These are phyloP conservation scores for Agapornis canus DNA, from an alignment of 2,797 vertebrate species.

Conservation along the genomic window DNA sequence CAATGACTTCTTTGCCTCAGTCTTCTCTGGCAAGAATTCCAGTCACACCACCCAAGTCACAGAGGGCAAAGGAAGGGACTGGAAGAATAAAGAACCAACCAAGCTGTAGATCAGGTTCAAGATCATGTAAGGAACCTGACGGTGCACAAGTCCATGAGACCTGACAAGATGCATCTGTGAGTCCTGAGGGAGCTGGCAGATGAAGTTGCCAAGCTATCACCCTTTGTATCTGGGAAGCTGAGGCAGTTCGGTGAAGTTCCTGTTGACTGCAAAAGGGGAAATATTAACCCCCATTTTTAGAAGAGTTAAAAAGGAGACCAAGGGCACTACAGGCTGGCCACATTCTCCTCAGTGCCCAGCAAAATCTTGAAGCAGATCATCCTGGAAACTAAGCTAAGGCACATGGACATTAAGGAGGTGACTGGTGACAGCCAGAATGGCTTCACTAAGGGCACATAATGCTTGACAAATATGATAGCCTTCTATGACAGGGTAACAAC, in stretches of 20 bases:
- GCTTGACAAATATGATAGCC: neutral
- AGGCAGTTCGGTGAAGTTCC: neutral
- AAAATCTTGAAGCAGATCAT: neutral
- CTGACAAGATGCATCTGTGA: neutral
- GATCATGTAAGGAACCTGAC: neutral
- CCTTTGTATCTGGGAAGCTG: neutral
- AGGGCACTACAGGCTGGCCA: neutral
- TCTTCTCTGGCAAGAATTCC: neutral
- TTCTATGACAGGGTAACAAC: neutral
- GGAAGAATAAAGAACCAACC: neutral
- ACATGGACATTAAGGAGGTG: neutral
- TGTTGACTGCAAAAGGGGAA: neutral
- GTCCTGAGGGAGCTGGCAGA: neutral
- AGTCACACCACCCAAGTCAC: neutral
- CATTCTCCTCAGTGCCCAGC: neutral
- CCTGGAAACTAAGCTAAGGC: neutral
- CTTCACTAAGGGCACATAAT: neutral
- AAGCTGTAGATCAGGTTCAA: neutral
- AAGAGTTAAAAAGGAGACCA: neutral
- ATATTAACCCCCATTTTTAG: neutral
- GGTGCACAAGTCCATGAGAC: neutral
- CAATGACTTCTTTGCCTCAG: neutral
- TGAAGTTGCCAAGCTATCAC: neutral
- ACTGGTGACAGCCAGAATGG: neutral
- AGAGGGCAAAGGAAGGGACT: neutral